Percentiles rank a stretch among this genome's conserved stretches.
These are phyloP conservation scores for Heterocephalus glaber DNA, from an alignment of 2,113 vertebrate species.

Conservation along the genomic window DNA sequence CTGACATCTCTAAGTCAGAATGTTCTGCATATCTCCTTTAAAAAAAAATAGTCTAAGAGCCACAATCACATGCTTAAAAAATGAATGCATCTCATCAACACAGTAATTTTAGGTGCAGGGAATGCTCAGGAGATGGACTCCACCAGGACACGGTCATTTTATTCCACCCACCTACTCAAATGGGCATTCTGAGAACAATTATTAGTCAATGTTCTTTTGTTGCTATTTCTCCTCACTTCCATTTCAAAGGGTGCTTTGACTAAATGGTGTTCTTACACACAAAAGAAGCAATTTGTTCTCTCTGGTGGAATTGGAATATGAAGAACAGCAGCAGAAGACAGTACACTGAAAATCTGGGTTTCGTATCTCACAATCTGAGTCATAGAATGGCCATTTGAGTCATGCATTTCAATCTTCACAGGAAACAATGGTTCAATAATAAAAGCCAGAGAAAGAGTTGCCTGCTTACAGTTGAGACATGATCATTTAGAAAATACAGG, in stretches of 20 bases:
- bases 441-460: neutral
- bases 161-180: slow-evolving; percentile 42
- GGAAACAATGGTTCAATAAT: slow-evolving; percentile 43
- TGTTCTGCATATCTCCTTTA: slow-evolving; percentile 63
- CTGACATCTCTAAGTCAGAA: slow-evolving; percentile 70
- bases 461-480: neutral
- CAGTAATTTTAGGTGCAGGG: slow-evolving; percentile 58
- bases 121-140: slow-evolving; percentile 33
- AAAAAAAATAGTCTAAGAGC: slow-evolving; percentile 56
- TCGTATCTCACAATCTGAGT: slow-evolving; percentile 51
- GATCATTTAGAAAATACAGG: neutral
- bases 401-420: neutral
- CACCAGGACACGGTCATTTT: slow-evolving; percentile 60
- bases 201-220: slow-evolving; percentile 68
- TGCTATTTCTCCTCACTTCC: slow-evolving; percentile 64
- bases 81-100: slow-evolving; percentile 52
- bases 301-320: slow-evolving; percentile 69
- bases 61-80: slow-evolving; percentile 44
- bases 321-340: slow-evolving; percentile 53
- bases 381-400: neutral
- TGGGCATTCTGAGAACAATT: slow-evolving; percentile 63
- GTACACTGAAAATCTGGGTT: slow-evolving; percentile 33
- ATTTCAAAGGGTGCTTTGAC: slow-evolving; percentile 63
- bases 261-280: slow-evolving; percentile 72
- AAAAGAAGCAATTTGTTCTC: slow-evolving; percentile 71